Evolutionary conservation across 2,797 vertebrate genomes (phyloP).

Genomic region (Myiothlypis chrysogaster): DNA sequence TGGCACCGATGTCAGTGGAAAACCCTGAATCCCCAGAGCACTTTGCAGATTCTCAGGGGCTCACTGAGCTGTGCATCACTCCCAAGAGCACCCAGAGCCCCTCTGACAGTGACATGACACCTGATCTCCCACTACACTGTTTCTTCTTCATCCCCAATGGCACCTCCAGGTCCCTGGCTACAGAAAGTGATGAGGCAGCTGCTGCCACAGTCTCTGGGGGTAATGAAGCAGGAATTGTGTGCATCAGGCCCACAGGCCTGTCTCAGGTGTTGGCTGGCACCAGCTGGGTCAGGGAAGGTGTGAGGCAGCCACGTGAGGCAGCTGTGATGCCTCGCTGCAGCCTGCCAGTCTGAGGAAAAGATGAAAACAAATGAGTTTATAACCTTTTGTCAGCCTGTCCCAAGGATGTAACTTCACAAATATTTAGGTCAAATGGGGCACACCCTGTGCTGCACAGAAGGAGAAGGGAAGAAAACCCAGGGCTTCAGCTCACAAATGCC

Average conservation of each 20-base stretch:
- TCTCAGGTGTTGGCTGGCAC: background rate
- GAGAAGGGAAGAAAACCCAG: constrained; percentile 18
- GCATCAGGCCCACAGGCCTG: background rate
- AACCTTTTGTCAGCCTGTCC: constrained; percentile 51
- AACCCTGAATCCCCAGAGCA: background rate
- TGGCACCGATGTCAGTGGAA: accelerated
- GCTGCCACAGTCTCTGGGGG: accelerated
- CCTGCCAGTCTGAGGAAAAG: background rate
- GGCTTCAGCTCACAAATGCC: background rate
- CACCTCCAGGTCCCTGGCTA: background rate
- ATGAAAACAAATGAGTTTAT: constrained; percentile 56
- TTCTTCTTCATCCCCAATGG: background rate
- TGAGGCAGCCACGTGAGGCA: background rate
- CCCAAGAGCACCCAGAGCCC: background rate
- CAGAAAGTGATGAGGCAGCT: background rate
- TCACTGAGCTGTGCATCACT: background rate
- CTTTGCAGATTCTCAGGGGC: background rate
- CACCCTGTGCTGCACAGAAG: constrained; percentile 42
- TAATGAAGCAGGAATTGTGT: background rate
- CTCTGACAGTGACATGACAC: background rate
- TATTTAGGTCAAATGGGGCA: constrained; percentile 66
- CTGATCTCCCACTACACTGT: background rate
- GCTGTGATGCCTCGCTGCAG: background rate
- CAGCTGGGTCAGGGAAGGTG: constrained; percentile 34
- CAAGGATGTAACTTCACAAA: constrained; percentile 65